phyloP scores from a whole-genome alignment of 2,888 invertebrate species.

The Megastigmus dorsalis region DNA sequence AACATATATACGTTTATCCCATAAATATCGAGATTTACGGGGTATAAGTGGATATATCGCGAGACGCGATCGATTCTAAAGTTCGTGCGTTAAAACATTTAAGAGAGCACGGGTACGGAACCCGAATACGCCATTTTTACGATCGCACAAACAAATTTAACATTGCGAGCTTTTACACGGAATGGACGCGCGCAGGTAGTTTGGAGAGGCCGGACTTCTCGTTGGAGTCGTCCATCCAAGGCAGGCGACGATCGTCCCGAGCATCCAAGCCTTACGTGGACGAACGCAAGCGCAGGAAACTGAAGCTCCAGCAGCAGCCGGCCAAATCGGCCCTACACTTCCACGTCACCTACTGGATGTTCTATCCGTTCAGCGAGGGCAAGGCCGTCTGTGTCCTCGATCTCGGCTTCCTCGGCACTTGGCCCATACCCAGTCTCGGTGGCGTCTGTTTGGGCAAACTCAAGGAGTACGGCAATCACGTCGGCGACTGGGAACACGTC shows the following conservation, averaged over 20 bases:
- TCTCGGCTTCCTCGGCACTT: conserved; percentile 77
- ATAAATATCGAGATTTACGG: no score
- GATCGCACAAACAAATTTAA: no score
- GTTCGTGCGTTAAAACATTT: no score
- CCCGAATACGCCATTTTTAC: no score
- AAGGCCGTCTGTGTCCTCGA: conserved; percentile 76
- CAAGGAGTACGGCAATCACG: conserved; percentile 79
- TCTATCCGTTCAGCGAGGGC: conserved; percentile 82
- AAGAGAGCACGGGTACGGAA: no score
- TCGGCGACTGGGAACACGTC: conserved; percentile 83
- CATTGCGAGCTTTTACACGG: no score
- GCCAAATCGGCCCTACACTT: conserved; percentile 71
- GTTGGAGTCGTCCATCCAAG: no score
- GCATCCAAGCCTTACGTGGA: background rate
- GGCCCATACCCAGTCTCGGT: conserved; percentile 79
- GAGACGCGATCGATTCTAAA: no score
- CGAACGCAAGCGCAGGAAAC: conserved; percentile 5
- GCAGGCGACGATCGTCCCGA: background rate
- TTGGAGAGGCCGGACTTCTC: no score
- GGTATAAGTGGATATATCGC: no score
- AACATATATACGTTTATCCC: no score
- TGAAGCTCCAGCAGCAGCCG: conserved; percentile 3
- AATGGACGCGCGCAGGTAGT: no score
- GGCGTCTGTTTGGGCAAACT: conserved; percentile 78
- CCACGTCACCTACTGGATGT: conserved; percentile 83